Base-by-base conservation (phyloP, 2,888 invertebrate genomes). In the Tupiocoris notatus region DNA sequence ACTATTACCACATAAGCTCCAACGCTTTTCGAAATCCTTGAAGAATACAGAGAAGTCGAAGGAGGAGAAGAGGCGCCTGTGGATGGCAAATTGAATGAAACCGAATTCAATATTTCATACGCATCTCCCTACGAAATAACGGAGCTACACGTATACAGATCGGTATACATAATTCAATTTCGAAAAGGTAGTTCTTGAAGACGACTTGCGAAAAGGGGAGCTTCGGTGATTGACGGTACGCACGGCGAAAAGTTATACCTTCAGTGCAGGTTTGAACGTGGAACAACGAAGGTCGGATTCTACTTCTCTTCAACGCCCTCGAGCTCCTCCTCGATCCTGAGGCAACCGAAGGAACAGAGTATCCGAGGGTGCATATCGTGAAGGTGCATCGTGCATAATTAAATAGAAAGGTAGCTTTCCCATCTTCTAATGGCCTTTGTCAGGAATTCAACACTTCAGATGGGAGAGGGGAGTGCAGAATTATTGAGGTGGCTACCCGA, bases 341-440 rank as follows among this genome's bases (percentile, higher is more conserved):
- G 12, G 39, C 6, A 39, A 12, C 39, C 39, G 6, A 12, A 39
- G 39, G 39, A 39, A 39, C 39, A 39, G 3, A 39, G 6, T 39
- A 12, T 3, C 12, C 39, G 39, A 39, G 66, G 67, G 67, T 67
- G 67, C 67, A 67, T 67, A 67, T 67, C 56, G 67, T 54, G 57
- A 54, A 39, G 67, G 57, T 67, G 39, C 56, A 65, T 65, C 65
- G n/a, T 70, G 25, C 59, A 70, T 70, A 70, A 70, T 70, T 70
- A 70, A 70, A 21, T 23, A 12, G 25, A 58, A 16, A 39, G 23
- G 67, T 21, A 54, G 70, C 70, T 59, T 70, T 59, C 59, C 70
- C 70, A 70, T 70, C 70, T 70, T 70, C 70, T 70, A 70, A 70
- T 70, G 70, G 70, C 70, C 61, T 70, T 70, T 70, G 70, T 70